phyloP scores from a whole-genome alignment of 2,113 vertebrate species.

The Phaethon lepturus region DNA sequence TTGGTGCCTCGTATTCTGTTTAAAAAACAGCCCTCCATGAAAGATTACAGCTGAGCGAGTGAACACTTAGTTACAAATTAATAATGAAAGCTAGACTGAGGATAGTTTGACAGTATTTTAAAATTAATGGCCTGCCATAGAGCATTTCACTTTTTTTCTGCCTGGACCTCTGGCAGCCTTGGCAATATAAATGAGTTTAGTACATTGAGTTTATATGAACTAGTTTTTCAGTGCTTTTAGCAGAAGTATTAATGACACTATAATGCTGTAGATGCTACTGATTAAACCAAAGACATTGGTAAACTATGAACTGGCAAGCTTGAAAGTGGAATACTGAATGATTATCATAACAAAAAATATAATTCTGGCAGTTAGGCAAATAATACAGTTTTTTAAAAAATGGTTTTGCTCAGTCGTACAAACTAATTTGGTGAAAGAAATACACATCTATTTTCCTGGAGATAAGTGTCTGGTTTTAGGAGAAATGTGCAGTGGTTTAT shows the following conservation, averaged over 20 bases:
- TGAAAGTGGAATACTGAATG: not conserved
- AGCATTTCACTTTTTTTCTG: not conserved
- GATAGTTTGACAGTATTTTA: not conserved
- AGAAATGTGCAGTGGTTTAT: not conserved
- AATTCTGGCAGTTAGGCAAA: not conserved
- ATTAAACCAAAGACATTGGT: not conserved
- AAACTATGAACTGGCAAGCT: not conserved
- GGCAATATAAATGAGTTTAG: not conserved
- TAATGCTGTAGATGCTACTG: not conserved
- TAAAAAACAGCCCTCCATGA: not conserved
- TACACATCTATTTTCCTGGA: not conserved
- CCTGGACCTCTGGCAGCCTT: not conserved
- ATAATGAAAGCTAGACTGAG: not conserved
- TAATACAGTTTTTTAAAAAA: not conserved
- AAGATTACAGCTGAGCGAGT: not conserved
- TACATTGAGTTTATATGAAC: not conserved
- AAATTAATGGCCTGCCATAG: not conserved
- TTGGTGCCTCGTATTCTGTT: not conserved
- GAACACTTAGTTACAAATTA: not conserved
- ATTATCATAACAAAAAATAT: not conserved
- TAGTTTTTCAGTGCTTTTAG: not conserved
- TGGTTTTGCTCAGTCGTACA: not conserved
- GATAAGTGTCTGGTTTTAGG: conserved; percentile 29
- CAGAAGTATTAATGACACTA: not conserved
- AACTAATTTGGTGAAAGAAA: conserved; percentile 3